These are phyloP conservation scores for Lomographa bimaculata DNA, from an alignment of 2,888 invertebrate genomes.

Conservation along the genomic window DNA sequence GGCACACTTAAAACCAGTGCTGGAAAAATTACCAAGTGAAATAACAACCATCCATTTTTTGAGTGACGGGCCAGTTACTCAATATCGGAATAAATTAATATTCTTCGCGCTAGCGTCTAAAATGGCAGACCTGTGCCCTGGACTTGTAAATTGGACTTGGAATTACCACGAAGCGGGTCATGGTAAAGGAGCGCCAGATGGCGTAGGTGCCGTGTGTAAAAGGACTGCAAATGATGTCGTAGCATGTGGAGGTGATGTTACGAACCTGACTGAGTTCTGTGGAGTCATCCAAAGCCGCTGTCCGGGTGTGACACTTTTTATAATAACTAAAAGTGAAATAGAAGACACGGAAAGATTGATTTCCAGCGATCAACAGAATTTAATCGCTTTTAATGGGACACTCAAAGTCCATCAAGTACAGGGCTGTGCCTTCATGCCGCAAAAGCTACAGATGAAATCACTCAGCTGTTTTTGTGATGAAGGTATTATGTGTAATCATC, in stretches of 20 bases:
- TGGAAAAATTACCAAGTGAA: constrained; percentile 23
- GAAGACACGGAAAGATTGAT: neutral
- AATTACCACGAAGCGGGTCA: constrained; percentile 48
- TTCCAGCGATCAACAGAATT: neutral
- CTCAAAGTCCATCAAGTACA: constrained; percentile 35
- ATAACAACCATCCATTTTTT: constrained; percentile 43
- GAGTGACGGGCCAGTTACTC: constrained; percentile 47
- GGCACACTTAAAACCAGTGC: constrained; percentile 29
- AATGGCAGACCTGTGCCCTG: neutral
- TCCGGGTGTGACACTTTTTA: constrained; percentile 12
- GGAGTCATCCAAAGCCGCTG: constrained; percentile 18
- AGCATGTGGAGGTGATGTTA: constrained; percentile 42
- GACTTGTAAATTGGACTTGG: constrained; percentile 30
- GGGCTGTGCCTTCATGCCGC: constrained; percentile 27
- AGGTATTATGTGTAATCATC: no score
- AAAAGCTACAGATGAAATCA: constrained; percentile 32
- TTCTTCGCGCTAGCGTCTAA: constrained; percentile 39
- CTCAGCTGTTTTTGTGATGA: constrained; percentile 35
- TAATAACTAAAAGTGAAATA: neutral
- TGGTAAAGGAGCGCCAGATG: constrained; percentile 49
- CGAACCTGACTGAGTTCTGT: constrained; percentile 14
- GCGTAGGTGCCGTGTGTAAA: constrained; percentile 46
- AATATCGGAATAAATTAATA: constrained; percentile 48
- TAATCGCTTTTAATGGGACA: constrained; percentile 34
- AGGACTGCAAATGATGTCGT: constrained; percentile 45